These are phyloP conservation scores for Choreutis nemorana DNA, from an alignment of 2,888 invertebrate genomes.

Conservation along the genomic window DNA sequence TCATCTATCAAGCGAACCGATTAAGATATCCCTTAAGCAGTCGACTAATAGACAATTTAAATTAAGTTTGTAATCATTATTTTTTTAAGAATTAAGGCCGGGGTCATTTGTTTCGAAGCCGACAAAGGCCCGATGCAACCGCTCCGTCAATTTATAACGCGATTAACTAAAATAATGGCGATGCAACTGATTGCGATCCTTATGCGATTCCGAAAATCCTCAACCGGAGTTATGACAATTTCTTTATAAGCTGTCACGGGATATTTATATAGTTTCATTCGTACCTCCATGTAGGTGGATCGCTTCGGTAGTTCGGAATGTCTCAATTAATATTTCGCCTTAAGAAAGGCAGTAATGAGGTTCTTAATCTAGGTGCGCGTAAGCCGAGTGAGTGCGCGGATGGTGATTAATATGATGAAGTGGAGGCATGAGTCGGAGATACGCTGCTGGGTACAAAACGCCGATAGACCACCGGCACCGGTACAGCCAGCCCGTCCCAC, in stretches of 20 bases:
- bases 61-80: slow-evolving; percentile 43
- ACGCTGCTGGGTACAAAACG: slow-evolving; percentile 19
- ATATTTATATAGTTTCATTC: slow-evolving; percentile 40
- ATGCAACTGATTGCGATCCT: slow-evolving; percentile 49
- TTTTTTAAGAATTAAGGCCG: slow-evolving; percentile 41
- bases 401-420: slow-evolving; percentile 57
- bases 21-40: slow-evolving; percentile 23
- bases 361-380: slow-evolving; percentile 51
- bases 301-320: slow-evolving; percentile 44
- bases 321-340: slow-evolving; percentile 65
- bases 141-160: slow-evolving; percentile 58
- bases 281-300: slow-evolving; percentile 30
- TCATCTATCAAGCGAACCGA: slow-evolving; percentile 16
- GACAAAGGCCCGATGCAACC: slow-evolving; percentile 49
- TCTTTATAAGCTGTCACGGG: slow-evolving; percentile 30
- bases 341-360: slow-evolving; percentile 57
- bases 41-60: slow-evolving; percentile 37
- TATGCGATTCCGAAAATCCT: slow-evolving; percentile 38
- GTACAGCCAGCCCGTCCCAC: slow-evolving; percentile 19
- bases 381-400: slow-evolving; percentile 53
- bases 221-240: slow-evolving; percentile 30
- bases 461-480: slow-evolving; percentile 41
- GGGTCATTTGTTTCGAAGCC: slow-evolving; percentile 40
- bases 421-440: slow-evolving; percentile 36
- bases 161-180: slow-evolving; percentile 58